These are phyloP conservation scores for Falco biarmicus DNA, from an alignment of 2,797 vertebrate species.

Conservation along the genomic window DNA sequence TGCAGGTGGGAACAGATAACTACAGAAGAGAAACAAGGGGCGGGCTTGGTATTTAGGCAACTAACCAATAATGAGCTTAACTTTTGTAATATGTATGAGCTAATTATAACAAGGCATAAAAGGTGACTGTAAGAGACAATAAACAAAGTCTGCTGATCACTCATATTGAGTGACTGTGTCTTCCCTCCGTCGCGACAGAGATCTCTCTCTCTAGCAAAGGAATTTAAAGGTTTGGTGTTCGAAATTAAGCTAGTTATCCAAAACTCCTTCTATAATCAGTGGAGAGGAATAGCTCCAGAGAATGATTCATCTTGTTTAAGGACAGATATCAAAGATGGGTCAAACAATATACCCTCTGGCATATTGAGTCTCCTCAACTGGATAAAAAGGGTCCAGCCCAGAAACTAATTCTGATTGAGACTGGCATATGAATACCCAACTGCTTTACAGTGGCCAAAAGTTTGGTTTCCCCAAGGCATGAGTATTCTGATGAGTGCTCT, in stretches of 20 bases:
- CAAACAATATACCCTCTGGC: background rate
- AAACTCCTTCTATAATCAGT: background rate
- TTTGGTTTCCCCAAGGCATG: accelerated
- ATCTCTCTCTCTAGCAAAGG: background rate
- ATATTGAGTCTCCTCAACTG: accelerated
- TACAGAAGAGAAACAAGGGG: too few species aligned
- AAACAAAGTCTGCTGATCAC: too few species aligned
- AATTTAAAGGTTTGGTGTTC: background rate
- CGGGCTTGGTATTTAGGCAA: too few species aligned
- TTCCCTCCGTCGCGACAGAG: too few species aligned
- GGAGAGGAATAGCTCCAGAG: background rate
- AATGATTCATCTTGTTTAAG: background rate
- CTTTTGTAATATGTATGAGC: too few species aligned
- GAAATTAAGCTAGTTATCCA: background rate
- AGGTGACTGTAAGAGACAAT: too few species aligned
- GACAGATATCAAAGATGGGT: background rate
- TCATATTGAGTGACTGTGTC: too few species aligned
- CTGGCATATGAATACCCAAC: accelerated
- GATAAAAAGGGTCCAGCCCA: background rate
- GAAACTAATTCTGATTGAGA: background rate
- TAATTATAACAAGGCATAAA: too few species aligned
- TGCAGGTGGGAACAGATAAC: too few species aligned
- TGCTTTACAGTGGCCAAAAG: background rate
- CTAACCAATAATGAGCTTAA: too few species aligned
- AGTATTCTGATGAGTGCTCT: accelerated